A percentile compares a stretch with the other conserved stretches of the same genome.
phyloP scores from a whole-genome alignment of 2,888 invertebrate genomes.

The Tethea ocularis region DNA sequence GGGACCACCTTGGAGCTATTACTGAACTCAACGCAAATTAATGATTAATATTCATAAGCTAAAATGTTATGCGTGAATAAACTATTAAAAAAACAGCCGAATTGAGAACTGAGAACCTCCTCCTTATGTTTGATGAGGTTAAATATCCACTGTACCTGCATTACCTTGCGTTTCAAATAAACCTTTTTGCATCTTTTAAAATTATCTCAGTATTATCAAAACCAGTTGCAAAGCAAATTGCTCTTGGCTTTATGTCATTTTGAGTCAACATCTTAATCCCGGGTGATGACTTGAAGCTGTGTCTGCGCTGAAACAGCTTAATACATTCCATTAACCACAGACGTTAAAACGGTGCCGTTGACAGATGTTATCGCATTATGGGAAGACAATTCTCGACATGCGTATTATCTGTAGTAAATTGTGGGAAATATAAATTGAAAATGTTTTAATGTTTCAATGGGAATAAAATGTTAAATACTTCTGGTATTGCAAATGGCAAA shows the following conservation, averaged over 20 bases:
- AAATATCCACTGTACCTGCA: too few species aligned
- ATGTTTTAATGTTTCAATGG: not conserved
- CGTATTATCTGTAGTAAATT: not conserved
- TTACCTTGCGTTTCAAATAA: too few species aligned
- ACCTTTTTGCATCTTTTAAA: not conserved
- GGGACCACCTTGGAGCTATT: too few species aligned
- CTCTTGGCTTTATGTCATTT: not conserved
- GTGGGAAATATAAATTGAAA: not conserved
- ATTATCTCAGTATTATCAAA: not conserved
- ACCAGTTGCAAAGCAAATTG: not conserved
- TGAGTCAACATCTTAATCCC: not conserved
- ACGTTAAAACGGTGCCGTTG: slow-evolving; percentile 4
- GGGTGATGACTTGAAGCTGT: not conserved
- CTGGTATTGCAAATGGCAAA: too few species aligned
- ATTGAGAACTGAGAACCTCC: too few species aligned
- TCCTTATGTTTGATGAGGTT: too few species aligned
- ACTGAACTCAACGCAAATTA: too few species aligned
- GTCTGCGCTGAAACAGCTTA: not conserved
- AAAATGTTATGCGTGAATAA: too few species aligned
- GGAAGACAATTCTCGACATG: not conserved
- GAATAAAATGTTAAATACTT: too few species aligned
- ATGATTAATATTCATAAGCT: too few species aligned
- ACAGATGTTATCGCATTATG: not conserved
- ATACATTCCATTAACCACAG: not conserved
- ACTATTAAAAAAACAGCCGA: too few species aligned